A percentile compares a stretch with the other conserved stretches of the same genome.
phyloP scores from a whole-genome alignment of 2,888 invertebrate genomes.

The Cataglyphis livida region DNA sequence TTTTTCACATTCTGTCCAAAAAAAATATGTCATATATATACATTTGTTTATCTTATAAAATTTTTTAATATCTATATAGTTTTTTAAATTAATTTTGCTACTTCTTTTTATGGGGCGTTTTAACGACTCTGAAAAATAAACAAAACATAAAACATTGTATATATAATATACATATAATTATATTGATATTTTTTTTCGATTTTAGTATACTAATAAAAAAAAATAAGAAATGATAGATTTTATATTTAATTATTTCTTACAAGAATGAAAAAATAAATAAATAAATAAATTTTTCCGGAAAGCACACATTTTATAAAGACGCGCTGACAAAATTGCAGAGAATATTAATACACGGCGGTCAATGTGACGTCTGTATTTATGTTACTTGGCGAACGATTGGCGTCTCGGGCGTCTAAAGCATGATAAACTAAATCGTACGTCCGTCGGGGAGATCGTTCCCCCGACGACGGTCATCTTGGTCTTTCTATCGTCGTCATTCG shows the following conservation, averaged over 20 bases:
- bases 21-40: neutral
- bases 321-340: neutral
- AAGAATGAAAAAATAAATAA: neutral
- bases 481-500: constrained; percentile 54
- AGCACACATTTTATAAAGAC: neutral
- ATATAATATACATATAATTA: neutral
- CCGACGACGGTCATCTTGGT: constrained; percentile 58
- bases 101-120: neutral
- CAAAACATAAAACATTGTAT: neutral
- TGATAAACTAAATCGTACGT: constrained; percentile 16
- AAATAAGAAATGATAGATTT: neutral
- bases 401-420: neutral
- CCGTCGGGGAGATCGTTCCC: constrained; percentile 52
- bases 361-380: neutral
- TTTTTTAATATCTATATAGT: neutral
- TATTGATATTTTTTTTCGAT: neutral
- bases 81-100: neutral
- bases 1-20: neutral
- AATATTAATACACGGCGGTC: neutral
- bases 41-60: no score
- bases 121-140: neutral
- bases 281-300: neutral
- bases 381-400: constrained; percentile 1
- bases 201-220: neutral
- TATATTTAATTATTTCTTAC: neutral